These are phyloP conservation scores for Lithophane leautieri DNA, from an alignment of 2,888 invertebrate species.

Conservation along the genomic window DNA sequence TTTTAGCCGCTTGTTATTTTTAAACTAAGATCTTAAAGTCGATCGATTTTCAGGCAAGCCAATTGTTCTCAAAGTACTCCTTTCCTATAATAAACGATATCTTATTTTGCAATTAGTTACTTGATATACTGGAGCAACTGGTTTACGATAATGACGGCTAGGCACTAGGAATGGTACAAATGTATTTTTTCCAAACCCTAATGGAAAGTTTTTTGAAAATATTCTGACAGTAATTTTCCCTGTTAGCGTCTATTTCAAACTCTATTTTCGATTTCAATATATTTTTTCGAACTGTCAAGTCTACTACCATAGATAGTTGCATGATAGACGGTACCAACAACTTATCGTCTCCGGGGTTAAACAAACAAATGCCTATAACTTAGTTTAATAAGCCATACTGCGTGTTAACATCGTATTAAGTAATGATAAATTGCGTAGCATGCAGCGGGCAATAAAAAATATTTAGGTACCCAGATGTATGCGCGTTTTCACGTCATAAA, in stretches of 20 bases:
- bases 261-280: not conserved
- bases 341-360: not conserved
- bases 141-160: too few species aligned
- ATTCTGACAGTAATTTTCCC: not conserved
- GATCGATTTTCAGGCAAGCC: not conserved
- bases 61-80: not conserved
- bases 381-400: constrained; percentile 18
- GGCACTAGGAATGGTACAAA: not conserved
- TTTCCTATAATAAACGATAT: too few species aligned
- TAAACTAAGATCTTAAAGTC: not conserved
- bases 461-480: constrained; percentile 5
- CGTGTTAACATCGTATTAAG: constrained; percentile 56
- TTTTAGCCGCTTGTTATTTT: not conserved
- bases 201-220: too few species aligned
- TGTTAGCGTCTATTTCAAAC: not conserved
- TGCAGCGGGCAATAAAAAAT: constrained; percentile 45
- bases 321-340: not conserved
- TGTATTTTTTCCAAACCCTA: not conserved
- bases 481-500: constrained; percentile 36
- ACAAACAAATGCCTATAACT: constrained; percentile 30
- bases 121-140: too few species aligned
- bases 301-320: not conserved
- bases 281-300: not conserved
- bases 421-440: constrained; percentile 46
- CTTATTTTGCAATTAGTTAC: too few species aligned